Evolutionary conservation across 2,113 vertebrate species (phyloP).

Genomic region (Mola mola): DNA sequence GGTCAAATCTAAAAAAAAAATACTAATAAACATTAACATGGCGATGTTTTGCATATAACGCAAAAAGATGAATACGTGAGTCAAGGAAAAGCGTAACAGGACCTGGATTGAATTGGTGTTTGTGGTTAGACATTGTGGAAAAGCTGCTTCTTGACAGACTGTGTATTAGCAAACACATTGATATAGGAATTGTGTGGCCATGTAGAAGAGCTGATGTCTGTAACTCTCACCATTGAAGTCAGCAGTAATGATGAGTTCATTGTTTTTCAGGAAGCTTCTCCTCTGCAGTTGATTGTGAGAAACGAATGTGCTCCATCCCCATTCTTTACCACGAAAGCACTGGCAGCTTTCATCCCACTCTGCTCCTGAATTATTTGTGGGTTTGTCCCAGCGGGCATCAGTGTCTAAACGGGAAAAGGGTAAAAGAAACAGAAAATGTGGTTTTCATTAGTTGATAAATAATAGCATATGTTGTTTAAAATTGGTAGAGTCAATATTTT

Average conservation of each 20-base stretch:
- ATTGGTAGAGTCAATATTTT: too few relatives aligned
- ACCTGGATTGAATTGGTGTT: too few relatives aligned
- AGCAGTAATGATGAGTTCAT: slow-evolving; percentile 87
- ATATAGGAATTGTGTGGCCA: background rate
- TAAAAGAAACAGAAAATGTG: background rate
- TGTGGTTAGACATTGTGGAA: too few relatives aligned
- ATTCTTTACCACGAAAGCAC: slow-evolving; percentile 67
- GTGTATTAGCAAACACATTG: background rate
- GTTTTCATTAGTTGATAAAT: too few relatives aligned
- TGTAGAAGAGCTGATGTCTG: background rate
- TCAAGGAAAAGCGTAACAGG: too few relatives aligned
- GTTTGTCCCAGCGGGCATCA: slow-evolving; percentile 82
- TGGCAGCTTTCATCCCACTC: slow-evolving; percentile 71
- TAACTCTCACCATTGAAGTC: slow-evolving; percentile 85
- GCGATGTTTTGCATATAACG: too few relatives aligned
- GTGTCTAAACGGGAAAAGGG: slow-evolving; percentile 59
- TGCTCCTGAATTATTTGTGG: slow-evolving; percentile 76
- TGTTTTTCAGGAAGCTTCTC: slow-evolving; percentile 87
- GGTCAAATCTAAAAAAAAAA: slow-evolving; percentile 81
- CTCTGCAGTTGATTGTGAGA: slow-evolving; percentile 82
- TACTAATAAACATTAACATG: background rate
- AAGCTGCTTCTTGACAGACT: too few relatives aligned
- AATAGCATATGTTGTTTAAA: too few relatives aligned
- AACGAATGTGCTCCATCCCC: slow-evolving; percentile 85
- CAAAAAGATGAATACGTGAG: too few relatives aligned